phyloP scores from a whole-genome alignment of 2,797 vertebrate genomes.

The Pseudocheirus occidentalis region DNA sequence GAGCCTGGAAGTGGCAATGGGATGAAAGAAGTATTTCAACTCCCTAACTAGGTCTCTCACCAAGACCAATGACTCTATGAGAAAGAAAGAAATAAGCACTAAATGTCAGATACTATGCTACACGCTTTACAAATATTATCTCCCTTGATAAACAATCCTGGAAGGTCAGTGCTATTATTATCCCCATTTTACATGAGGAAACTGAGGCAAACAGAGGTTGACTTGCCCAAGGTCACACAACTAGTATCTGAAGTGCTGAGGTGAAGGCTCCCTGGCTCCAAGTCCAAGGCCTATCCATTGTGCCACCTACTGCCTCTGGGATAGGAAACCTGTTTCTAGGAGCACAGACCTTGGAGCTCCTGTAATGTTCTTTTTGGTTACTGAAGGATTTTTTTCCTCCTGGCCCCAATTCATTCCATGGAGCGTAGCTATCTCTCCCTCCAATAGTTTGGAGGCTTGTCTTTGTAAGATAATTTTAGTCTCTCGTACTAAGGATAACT shows the following conservation, averaged over 20 bases:
- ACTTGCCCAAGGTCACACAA: not conserved
- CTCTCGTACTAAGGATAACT: constrained; percentile 59
- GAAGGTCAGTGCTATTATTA: not conserved
- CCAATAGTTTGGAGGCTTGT: constrained; percentile 57
- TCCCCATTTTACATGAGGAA: not conserved
- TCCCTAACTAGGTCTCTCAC: not conserved
- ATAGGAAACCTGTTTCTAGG: too few relatives aligned
- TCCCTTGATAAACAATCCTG: not conserved
- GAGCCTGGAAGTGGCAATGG: not conserved
- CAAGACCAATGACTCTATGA: not conserved
- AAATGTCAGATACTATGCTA: not conserved
- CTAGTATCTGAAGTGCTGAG: not conserved
- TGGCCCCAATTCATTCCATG: too few relatives aligned
- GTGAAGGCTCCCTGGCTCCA: not conserved
- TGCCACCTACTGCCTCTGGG: too few relatives aligned
- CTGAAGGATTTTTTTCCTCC: too few relatives aligned
- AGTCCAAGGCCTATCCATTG: not conserved
- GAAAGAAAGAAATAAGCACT: not conserved
- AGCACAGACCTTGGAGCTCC: too few relatives aligned
- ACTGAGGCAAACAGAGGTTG: not conserved
- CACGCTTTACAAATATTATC: not conserved
- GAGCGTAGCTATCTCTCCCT: too few relatives aligned
- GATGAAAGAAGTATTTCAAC: not conserved
- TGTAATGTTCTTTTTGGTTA: too few relatives aligned
- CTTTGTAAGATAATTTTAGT: constrained; percentile 69